phyloP scores from a whole-genome alignment of 2,113 vertebrate genomes.

The Otus sunia region DNA sequence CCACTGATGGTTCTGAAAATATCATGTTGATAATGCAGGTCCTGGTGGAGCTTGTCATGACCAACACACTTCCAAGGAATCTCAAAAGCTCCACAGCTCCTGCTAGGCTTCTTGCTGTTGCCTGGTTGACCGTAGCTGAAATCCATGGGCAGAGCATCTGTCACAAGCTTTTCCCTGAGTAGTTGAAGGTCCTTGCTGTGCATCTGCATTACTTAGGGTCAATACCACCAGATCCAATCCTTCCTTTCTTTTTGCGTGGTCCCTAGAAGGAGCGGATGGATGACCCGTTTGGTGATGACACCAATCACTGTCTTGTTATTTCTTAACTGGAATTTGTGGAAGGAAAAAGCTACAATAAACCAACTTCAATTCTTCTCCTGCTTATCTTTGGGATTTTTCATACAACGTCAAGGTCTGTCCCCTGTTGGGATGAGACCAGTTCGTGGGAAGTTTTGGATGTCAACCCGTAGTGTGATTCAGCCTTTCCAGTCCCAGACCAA shows the following conservation, averaged over 20 bases:
- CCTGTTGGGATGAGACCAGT: not conserved
- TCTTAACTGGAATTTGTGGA: not conserved
- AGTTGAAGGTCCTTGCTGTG: not conserved
- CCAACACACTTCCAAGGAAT: not conserved
- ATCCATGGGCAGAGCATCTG: not conserved
- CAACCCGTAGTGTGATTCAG: not conserved
- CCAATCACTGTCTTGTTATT: not conserved
- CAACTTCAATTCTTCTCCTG: not conserved
- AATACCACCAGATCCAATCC: not conserved
- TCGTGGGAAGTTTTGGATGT: not conserved
- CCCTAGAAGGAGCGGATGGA: not conserved
- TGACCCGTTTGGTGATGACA: not conserved
- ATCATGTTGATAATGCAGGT: not conserved
- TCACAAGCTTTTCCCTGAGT: not conserved
- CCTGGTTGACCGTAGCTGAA: not conserved
- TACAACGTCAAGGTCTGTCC: rapidly evolving
- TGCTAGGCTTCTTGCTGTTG: not conserved
- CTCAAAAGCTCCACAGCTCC: not conserved
- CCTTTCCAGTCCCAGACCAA: not conserved
- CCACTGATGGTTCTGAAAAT: not conserved
- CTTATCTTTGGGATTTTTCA: not conserved
- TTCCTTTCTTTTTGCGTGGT: not conserved
- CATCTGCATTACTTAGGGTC: not conserved
- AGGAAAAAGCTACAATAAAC: not conserved
- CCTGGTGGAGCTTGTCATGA: not conserved